Percentiles rank a stretch among this genome's conserved stretches.
Evolutionary conservation across 2,797 vertebrate genomes (phyloP).

Genomic region (Momotus momota): DNA sequence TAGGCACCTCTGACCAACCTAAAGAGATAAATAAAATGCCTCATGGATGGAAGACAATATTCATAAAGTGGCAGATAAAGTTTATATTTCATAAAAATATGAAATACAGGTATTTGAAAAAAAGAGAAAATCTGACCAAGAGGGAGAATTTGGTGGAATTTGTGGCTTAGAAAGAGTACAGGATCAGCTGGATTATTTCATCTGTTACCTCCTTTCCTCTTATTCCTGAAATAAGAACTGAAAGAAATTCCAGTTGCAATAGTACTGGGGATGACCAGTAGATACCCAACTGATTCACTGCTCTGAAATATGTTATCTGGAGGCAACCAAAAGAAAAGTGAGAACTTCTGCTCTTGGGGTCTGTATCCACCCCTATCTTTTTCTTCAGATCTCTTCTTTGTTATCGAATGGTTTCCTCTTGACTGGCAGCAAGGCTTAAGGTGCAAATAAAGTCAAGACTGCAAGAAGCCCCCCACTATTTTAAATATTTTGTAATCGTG

Average conservation of each 20-base stretch:
- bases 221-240: neutral
- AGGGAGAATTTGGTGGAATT: neutral
- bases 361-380: neutral
- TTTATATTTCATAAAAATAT: neutral
- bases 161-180: neutral
- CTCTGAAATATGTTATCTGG: neutral
- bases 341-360: neutral
- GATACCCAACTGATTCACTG: too few relatives aligned
- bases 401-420: neutral
- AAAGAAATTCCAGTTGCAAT: conserved; percentile 16
- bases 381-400: neutral
- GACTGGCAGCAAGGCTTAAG: neutral
- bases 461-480: neutral
- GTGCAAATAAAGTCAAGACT: neutral
- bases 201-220: neutral
- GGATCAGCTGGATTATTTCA: neutral
- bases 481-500: neutral
- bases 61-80: neutral
- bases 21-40: neutral
- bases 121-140: neutral
- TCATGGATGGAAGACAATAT: neutral
- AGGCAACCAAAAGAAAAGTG: neutral
- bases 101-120: neutral
- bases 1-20: neutral
- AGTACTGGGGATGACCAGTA: neutral